Evolutionary conservation across 2,888 invertebrate genomes (phyloP), one percentile per base, ranked within the genome.

Genomic region (Morpho achilles): DNA sequence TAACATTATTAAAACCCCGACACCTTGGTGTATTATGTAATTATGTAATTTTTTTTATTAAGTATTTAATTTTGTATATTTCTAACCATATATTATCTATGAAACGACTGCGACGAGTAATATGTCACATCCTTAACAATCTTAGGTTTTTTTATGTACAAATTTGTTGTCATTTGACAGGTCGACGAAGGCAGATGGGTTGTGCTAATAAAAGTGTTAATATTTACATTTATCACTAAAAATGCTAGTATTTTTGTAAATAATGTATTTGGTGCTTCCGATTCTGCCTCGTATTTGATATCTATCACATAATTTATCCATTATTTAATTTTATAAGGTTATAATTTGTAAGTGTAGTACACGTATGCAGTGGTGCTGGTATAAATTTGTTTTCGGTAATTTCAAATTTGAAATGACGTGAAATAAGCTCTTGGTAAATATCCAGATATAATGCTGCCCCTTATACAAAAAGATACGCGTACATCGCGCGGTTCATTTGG

Each of bases 401-500:
- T 80, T 75, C 77, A 69, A 67, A 69, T 67, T 66, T 80, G 86
- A 82, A 80, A 89, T 86, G 84, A 84, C 82, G 78, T 83, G 81
- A 84, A 69, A 73, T 59, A 62, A 61, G 67, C 65, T 70, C 63
- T 70, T 53, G 67, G 61, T 63, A 61, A 72, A 68, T 57, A 69
- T 65, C 63, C 68, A 61, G 73, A 73, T 67, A 92, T 78, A 73
- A 95, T 96, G 95, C 91, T 96, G 83, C 96, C 96, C 64, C 81
- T 95, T 65, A 94, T 93, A 62, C 94, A 95, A 80, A 95, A 94
- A 80, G 96, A 96, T 80, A 92, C 93, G 53, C 77, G 82, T 56
- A 64, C 71, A 59, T 70, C 92, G 91, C 76, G 94, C 91, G 74
- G 91, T 92, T 66, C 91, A 87, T 54, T 93, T 87, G 73, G 92